Base-by-base conservation (phyloP, 2,113 vertebrate species). In the Baryphthengus martii region DNA sequence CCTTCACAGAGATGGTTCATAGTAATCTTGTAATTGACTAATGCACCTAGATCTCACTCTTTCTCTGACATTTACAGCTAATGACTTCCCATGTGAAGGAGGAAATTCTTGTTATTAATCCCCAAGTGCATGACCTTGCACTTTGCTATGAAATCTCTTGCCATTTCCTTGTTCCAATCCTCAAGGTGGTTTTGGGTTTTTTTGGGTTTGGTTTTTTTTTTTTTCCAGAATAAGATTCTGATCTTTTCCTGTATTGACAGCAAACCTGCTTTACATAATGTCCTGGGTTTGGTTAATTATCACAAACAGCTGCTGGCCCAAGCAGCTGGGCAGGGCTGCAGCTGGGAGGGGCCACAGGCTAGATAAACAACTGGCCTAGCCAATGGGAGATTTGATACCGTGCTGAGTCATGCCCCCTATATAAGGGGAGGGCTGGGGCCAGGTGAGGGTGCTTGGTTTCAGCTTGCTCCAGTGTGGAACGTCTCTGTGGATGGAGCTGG, bases 1-100 rank as follows among this genome's bases (percentile, higher is more conserved):
- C 31, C 86, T 95, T 95, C 96, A 89, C 59, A 42, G 86, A 84
- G 94, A 93, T 71, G 94, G 88, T 61, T 96, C 91, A 85, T 65
- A 95, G 87, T 95, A 95, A 92, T 95, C 84, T 87, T 94, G 92
- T 95, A 97, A 96, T 97, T 95, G 95, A 95, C 95, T 95, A 95
- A 95, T 95, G 94, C 74, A 89, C 93, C 87, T 82, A 89, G 84
- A 85, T 97, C 91, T 95, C 80, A 66, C 66, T 96, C 91, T 92
- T 96, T 91, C 81, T 96, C 53, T 97, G 96, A 95, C 94, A 96
- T 96, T 97, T 96, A 74, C 95, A 94, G 53, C 77, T 92, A 96
- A 97, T 87, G 93, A 85, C 93, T 95, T 97, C 70, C 70, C 77
- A 68, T 61, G 58, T 75, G 87, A 94, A 78, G 49, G 74, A 89